phyloP scores from a whole-genome alignment of 2,888 invertebrate species.

The Erannis defoliaria region DNA sequence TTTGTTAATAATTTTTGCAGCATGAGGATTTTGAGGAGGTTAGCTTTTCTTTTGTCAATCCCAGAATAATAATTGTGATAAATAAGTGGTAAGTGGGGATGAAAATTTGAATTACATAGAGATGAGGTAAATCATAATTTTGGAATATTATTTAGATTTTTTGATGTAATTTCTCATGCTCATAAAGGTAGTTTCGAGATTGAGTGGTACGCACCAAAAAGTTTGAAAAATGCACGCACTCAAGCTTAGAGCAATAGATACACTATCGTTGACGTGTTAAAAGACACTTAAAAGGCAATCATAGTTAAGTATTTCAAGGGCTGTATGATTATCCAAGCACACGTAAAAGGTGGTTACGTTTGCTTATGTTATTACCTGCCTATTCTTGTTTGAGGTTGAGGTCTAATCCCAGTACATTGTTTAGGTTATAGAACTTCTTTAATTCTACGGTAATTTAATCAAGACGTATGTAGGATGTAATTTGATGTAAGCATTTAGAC shows the following conservation, averaged over 20 bases:
- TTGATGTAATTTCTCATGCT: too few relatives aligned
- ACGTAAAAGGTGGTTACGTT: slow-evolving; percentile 2
- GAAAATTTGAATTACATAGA: too few relatives aligned
- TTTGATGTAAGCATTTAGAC: too few relatives aligned
- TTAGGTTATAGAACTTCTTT: too few relatives aligned
- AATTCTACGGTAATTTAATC: too few relatives aligned
- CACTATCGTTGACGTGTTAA: neutral
- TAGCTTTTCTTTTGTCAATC: neutral
- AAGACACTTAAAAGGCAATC: slow-evolving; percentile 5
- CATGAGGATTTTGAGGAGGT: too few relatives aligned
- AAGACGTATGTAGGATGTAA: too few relatives aligned
- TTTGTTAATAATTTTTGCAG: neutral
- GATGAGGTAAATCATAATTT: too few relatives aligned
- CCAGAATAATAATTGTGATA: neutral
- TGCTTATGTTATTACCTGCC: neutral
- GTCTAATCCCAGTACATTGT: neutral
- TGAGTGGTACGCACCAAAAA: neutral
- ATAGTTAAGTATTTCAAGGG: slow-evolving; percentile 18
- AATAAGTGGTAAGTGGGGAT: too few relatives aligned
- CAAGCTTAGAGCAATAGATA: neutral
- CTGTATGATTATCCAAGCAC: neutral
- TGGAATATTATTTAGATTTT: too few relatives aligned
- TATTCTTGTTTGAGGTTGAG: slow-evolving; percentile 1
- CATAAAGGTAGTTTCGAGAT: too few relatives aligned
- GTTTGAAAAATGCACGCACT: neutral